Conservation (phyloP, 2,797 vertebrate genomes). For the Ceryle rudis region DNA sequence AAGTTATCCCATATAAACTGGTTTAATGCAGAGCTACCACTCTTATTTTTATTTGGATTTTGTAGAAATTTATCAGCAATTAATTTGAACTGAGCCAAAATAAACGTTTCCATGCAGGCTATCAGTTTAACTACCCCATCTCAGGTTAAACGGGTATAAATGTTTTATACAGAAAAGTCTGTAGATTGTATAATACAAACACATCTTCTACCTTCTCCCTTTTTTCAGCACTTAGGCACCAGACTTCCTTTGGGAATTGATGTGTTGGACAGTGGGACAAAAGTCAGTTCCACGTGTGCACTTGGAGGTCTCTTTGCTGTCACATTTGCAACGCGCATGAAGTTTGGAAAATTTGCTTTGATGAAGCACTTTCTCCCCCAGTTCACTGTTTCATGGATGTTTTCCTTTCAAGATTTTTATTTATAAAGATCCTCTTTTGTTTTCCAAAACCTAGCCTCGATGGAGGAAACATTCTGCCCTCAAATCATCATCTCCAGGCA, state of each 20-base stretch:
- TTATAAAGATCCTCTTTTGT: not conserved
- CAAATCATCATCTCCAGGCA: not conserved
- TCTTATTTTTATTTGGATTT: not conserved
- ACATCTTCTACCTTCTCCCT: not conserved
- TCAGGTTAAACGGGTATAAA: conserved; percentile 1
- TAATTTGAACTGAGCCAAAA: conserved; percentile 17
- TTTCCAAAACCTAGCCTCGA: not conserved
- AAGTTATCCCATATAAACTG: not conserved
- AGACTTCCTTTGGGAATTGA: not conserved
- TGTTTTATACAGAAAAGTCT: not conserved
- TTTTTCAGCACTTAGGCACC: not conserved
- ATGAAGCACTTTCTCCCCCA: not conserved
- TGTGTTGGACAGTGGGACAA: not conserved
- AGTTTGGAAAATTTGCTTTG: not conserved
- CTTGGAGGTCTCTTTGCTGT: not conserved
- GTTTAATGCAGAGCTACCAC: not conserved
- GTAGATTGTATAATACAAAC: not conserved
- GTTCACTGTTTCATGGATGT: not conserved
- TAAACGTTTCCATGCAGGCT: not conserved
- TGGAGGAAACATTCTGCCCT: conserved; percentile 9
- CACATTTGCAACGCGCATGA: accelerated
- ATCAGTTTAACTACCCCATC: not conserved
- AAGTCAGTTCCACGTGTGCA: not conserved
- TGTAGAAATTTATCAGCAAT: not conserved
- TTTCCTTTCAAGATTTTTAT: not conserved